Evolutionary conservation across 2,888 invertebrate species (phyloP).

Genomic region (Calameuta idolon): DNA sequence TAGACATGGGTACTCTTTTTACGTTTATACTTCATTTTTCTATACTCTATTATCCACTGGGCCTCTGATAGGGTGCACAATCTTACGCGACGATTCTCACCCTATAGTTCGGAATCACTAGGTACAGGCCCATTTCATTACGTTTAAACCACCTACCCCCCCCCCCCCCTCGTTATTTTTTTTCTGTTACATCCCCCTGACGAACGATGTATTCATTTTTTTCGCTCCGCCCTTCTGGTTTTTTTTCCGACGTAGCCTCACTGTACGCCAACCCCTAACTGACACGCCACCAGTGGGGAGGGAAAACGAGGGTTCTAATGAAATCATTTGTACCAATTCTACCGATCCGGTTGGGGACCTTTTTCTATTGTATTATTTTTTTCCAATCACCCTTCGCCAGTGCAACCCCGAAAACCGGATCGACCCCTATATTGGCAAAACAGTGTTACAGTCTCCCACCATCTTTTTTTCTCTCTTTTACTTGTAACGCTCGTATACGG

Average conservation of each 20-base stretch:
- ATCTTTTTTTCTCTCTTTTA: constrained; percentile 1
- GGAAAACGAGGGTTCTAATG: constrained; percentile 47
- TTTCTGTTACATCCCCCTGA: constrained; percentile 35
- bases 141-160: constrained; percentile 2
- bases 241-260: constrained; percentile 5
- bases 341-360: constrained; percentile 50
- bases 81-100: background rate
- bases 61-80: constrained; percentile 10
- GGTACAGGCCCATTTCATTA: constrained; percentile 15
- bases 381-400: background rate
- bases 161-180: constrained; percentile 27
- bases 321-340: constrained; percentile 55
- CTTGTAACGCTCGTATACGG: background rate
- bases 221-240: constrained; percentile 19
- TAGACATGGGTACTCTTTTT: background rate
- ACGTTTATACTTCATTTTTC: background rate
- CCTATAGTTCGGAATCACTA: background rate
- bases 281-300: background rate
- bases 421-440: constrained; percentile 23
- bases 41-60: constrained; percentile 36
- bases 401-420: background rate
- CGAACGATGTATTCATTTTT: constrained; percentile 30
- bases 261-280: constrained; percentile 9
- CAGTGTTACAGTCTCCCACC: constrained; percentile 7
- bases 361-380: constrained; percentile 28